Evolutionary conservation across 1,140 invertebrate species (phyloP).

Genomic region (Achatina immaculata): DNA sequence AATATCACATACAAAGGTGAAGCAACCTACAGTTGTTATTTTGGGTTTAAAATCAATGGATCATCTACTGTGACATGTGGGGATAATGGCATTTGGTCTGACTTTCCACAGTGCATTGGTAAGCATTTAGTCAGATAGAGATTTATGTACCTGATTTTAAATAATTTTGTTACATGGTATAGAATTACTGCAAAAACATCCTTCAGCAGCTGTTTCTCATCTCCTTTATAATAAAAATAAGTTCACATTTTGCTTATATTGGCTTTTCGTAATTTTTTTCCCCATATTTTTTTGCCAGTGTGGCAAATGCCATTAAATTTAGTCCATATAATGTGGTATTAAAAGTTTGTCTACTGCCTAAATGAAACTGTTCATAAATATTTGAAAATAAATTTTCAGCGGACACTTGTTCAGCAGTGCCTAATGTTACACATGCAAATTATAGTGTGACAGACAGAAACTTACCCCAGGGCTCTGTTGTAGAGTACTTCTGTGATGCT

Average conservation of each 20-base stretch:
- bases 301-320: no score
- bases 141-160: no score
- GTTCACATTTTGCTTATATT: no score
- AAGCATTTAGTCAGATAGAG: background rate
- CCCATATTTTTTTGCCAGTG: no score
- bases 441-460: background rate
- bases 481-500: conserved; percentile 34
- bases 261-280: no score
- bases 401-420: background rate
- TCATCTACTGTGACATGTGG: conserved; percentile 35
- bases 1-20: conserved; percentile 28
- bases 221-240: no score
- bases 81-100: conserved; percentile 42
- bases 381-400: background rate
- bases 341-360: no score
- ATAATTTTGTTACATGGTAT: background rate
- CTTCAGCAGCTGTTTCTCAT: no score
- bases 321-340: no score
- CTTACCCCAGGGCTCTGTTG: conserved; percentile 3
- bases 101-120: conserved; percentile 42
- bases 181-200: no score
- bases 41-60: conserved; percentile 27
- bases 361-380: no score
- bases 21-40: conserved; percentile 41
- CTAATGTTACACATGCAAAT: background rate